A percentile compares a stretch with the other conserved stretches of the same genome.
These are phyloP conservation scores for Sinopyrophorus schimmeli DNA, from an alignment of 2,888 invertebrate species.

Conservation along the genomic window DNA sequence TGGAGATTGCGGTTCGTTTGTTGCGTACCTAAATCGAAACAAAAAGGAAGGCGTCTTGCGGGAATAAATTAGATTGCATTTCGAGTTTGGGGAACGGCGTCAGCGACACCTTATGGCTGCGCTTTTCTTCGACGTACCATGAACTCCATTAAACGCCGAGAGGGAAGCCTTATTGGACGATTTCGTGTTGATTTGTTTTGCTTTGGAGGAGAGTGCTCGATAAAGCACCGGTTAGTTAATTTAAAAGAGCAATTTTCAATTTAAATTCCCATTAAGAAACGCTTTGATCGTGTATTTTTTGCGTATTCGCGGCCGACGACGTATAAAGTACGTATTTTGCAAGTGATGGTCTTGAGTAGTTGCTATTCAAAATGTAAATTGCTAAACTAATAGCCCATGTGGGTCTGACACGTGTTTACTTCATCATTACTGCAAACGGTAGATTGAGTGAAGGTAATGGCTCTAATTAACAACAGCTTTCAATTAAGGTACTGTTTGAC, in stretches of 20 bases:
- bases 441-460: slow-evolving; percentile 31
- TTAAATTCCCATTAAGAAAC: slow-evolving; percentile 27
- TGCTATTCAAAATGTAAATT: slow-evolving; percentile 34
- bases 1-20: no score
- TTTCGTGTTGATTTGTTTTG: slow-evolving; percentile 20
- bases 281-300: slow-evolving; percentile 22
- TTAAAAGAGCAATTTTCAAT: slow-evolving; percentile 30
- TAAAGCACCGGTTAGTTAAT: slow-evolving; percentile 24
- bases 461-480: slow-evolving; percentile 31
- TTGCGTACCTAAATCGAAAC: no score
- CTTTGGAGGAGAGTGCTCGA: slow-evolving; percentile 12
- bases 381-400: slow-evolving; percentile 34
- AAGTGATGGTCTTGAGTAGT: slow-evolving; percentile 15
- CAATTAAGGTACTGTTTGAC: slow-evolving; percentile 30
- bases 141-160: slow-evolving; percentile 12
- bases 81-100: no score
- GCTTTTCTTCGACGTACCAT: neutral
- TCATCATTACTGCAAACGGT: slow-evolving; percentile 31
- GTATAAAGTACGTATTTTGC: slow-evolving; percentile 16
- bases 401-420: slow-evolving; percentile 34
- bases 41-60: no score
- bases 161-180: slow-evolving; percentile 10
- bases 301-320: slow-evolving; percentile 7
- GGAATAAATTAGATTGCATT: slow-evolving; percentile 3
- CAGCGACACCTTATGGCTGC: neutral